Conservation (phyloP, 2,797 vertebrate genomes). For the Triplophysa bombifrons region DNA sequence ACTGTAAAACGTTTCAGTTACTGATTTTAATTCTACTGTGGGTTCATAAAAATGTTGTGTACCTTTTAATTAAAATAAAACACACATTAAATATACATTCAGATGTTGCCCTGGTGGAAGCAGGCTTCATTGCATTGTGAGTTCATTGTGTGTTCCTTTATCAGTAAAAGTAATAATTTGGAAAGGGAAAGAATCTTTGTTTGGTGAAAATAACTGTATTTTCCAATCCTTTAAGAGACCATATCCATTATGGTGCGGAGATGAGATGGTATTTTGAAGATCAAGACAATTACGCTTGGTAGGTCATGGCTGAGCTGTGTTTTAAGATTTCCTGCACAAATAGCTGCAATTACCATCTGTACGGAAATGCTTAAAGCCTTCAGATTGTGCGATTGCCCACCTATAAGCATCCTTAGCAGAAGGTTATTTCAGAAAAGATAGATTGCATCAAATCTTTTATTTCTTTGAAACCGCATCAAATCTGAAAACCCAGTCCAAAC, state of each 20-base stretch:
- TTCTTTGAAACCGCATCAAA: neutral
- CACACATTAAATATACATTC: neutral
- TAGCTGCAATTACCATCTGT: conserved; percentile 12
- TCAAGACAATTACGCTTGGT: conserved; percentile 2
- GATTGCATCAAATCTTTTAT: neutral
- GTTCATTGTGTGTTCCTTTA: neutral
- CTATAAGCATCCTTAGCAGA: neutral
- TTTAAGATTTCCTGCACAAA: conserved; percentile 20
- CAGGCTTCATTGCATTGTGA: neutral
- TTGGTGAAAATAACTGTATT: conserved; percentile 5
- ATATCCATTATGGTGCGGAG: neutral
- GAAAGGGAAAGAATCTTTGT: neutral
- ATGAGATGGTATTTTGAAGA: conserved; percentile 9
- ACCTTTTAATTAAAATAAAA: no score
- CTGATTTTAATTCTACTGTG: neutral
- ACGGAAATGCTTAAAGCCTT: conserved; percentile 1
- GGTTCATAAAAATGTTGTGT: neutral
- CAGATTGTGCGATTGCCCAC: neutral
- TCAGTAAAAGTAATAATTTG: conserved; percentile 8
- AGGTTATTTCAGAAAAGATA: neutral
- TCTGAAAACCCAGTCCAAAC: no score
- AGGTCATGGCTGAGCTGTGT: conserved; percentile 9
- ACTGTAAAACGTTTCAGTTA: neutral
- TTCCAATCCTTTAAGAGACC: conserved; percentile 17
- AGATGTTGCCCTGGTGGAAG: neutral